Base-by-base conservation (phyloP, 1,140 invertebrate species). In the Drosophila trapezifrons region DNA sequence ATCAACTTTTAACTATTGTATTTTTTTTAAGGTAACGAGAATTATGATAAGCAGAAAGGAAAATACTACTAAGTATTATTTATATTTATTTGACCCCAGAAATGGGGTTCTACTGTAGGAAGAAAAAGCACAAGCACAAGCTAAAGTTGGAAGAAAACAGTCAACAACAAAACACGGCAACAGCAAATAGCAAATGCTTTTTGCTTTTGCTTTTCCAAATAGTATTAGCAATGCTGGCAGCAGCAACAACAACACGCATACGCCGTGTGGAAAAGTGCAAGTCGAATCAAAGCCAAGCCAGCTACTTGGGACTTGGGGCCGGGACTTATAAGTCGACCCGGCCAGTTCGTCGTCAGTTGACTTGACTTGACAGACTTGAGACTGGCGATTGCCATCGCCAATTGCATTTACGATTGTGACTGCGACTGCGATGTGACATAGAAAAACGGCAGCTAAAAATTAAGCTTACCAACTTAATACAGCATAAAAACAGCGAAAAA, bases 181-280 rank as follows among this genome's bases (percentile, higher is more conserved):
- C 60, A 64, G 46, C 60, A 83, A 65, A 47, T 37, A 49, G 56
- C 51, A 37, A 46, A 45, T 17, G 60, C 7, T 9, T 20, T 52
- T 52, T 18, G 49, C 13, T 10, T 54, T 37, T 37, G 51, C 51
- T 54, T 54, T 54, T 54, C 32, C 32, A 54, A 37, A 46, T 18
- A 47, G 25, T 38, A 42, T 55, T 56, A 32, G 49, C 49, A 56
- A 63, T 57, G 52, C 51, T 63, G 60, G 32, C 45, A 52, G 32
- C 27, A 45, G 29, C 22, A 27, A 56, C 35, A 51, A 56, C 35
- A 57, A 46, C 70, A 80, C 56, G 63, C 58, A 70, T 58, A 76
- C 58, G 72, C 63, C 52, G 58, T 58, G 66, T 84, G 72, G 52
- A 83, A 84, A 86, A 85, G 82, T 86, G 82, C 82, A 78, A 85